Conservation (phyloP, 2,888 invertebrate genomes). For the Stenolophus ochropezus region DNA sequence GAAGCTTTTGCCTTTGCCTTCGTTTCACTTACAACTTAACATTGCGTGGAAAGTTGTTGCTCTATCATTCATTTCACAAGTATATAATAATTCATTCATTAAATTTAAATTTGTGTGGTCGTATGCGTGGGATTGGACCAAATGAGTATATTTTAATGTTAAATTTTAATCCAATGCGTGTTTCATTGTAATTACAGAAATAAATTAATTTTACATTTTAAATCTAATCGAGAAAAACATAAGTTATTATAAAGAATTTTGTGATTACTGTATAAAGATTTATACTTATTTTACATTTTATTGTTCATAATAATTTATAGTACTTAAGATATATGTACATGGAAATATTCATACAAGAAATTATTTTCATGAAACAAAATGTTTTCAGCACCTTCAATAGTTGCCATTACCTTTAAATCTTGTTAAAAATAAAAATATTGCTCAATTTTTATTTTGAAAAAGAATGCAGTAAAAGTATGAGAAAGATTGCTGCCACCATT, state of each 20-base stretch:
- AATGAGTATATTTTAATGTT: neutral
- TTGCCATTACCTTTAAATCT: too few species aligned
- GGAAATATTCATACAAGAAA: neutral
- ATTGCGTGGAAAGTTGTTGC: neutral
- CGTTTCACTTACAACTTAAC: neutral
- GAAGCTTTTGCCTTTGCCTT: neutral
- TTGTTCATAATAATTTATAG: neutral
- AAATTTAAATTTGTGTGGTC: too few species aligned
- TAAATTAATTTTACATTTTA: neutral
- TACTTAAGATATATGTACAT: neutral
- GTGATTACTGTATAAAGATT: neutral
- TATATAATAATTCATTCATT: neutral
- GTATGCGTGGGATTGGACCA: neutral
- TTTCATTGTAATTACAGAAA: neutral
- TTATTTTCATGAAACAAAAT: too few species aligned
- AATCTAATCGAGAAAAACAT: neutral
- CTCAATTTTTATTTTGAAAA: too few species aligned
- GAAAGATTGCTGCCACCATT: too few species aligned
- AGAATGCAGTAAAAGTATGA: too few species aligned
- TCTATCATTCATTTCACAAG: neutral
- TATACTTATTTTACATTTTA: neutral
- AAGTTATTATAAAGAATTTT: conserved; percentile 1
- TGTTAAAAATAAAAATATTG: too few species aligned
- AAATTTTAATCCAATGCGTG: neutral
- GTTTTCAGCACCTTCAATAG: too few species aligned